Conservation (phyloP, 2,797 vertebrate species). For the Pterois miles region DNA sequence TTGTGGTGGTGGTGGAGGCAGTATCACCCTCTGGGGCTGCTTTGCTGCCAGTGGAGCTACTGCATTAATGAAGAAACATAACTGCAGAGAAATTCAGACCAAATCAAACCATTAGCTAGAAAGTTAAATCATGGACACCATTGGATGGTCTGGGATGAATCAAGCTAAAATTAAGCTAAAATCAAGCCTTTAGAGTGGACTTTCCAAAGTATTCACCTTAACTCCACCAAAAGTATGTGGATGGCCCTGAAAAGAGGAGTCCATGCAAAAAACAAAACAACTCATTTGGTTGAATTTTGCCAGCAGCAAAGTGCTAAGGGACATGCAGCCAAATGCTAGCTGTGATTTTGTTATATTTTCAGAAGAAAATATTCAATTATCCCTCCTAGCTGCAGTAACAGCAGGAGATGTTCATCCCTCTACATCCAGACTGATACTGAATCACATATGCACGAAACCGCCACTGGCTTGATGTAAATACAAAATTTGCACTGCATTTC, state of each 20-base stretch:
- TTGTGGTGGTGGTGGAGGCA: not conserved
- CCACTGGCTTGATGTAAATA: too few relatives aligned
- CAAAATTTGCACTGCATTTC: too few relatives aligned
- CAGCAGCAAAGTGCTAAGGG: not conserved
- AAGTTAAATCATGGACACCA: not conserved
- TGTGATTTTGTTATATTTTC: not conserved
- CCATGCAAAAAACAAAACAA: not conserved
- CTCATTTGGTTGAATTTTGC: not conserved
- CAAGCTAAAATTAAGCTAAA: not conserved
- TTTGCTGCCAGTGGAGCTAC: not conserved
- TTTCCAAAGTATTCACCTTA: not conserved
- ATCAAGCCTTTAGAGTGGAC: not conserved
- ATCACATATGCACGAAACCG: too few relatives aligned
- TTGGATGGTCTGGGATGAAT: not conserved
- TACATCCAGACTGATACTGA: too few relatives aligned
- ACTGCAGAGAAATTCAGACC: not conserved
- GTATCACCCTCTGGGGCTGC: not conserved
- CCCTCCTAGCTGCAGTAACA: too few relatives aligned
- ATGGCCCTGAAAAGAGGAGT: not conserved
- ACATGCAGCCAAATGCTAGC: not conserved
- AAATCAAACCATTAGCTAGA: not conserved
- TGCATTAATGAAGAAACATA: not conserved
- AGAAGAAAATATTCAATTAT: not conserved
- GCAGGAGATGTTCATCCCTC: too few relatives aligned
- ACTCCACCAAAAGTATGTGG: not conserved